A percentile compares a stretch with the other conserved stretches of the same genome.
Conservation (phyloP, 2,888 invertebrate species). For the Aproaerema taeniolella region DNA sequence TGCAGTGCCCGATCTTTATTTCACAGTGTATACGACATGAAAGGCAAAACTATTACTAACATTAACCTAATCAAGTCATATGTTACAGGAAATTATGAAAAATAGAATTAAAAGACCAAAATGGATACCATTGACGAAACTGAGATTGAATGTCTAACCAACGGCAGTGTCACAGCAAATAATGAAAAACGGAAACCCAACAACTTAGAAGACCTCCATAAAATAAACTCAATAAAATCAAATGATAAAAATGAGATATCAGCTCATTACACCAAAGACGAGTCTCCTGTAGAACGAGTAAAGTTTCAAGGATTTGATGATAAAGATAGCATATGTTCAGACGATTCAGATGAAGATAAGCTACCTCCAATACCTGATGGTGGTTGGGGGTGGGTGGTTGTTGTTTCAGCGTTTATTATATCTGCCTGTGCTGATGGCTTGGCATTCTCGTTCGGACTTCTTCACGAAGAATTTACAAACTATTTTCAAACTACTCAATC, state of each 20-base stretch:
- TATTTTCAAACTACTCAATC: slow-evolving; percentile 89
- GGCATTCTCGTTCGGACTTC: slow-evolving; percentile 93
- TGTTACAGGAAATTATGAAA: too few relatives aligned
- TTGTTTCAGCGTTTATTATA: slow-evolving; percentile 88
- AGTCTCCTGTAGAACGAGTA: slow-evolving; percentile 49
- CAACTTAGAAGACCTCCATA: slow-evolving; percentile 41
- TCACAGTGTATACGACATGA: too few relatives aligned
- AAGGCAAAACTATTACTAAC: too few relatives aligned
- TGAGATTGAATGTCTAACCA: neutral
- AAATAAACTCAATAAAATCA: slow-evolving; percentile 57
- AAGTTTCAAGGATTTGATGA: slow-evolving; percentile 68
- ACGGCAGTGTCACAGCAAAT: neutral
- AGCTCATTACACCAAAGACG: slow-evolving; percentile 36
- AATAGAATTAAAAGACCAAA: neutral
- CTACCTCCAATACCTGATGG: slow-evolving; percentile 85
- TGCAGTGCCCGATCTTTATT: too few relatives aligned
- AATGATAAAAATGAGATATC: slow-evolving; percentile 34
- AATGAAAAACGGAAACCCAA: neutral
- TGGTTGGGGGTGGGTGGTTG: slow-evolving; percentile 94
- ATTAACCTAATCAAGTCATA: too few relatives aligned
- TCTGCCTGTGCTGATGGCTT: slow-evolving; percentile 94
- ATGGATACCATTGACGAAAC: neutral
- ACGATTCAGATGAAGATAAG: slow-evolving; percentile 44
- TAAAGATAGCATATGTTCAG: slow-evolving; percentile 60
- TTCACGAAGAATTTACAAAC: slow-evolving; percentile 87